phyloP scores from a whole-genome alignment of 64 coral and sea anemone species.

The Astreopora myriophthalma region DNA sequence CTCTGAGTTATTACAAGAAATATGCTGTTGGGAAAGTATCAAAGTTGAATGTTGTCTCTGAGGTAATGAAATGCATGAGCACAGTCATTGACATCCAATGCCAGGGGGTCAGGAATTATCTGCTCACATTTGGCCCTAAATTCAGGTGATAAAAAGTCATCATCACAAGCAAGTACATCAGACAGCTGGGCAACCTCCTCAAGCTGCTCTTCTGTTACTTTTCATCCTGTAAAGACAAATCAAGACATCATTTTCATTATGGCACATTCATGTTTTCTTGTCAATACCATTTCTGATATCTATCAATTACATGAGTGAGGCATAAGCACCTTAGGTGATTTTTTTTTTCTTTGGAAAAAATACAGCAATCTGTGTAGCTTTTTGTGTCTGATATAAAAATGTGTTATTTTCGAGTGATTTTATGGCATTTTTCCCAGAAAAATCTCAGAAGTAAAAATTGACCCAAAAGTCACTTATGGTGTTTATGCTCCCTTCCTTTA shows the following conservation, averaged over 20 bases:
- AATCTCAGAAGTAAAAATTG: background rate
- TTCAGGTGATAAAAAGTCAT: constrained; percentile 57
- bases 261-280: background rate
- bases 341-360: background rate
- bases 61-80: constrained; percentile 35
- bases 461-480: background rate
- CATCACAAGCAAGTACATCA: constrained; percentile 44
- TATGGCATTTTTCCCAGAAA: background rate
- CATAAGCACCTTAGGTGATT: background rate
- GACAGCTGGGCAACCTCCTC: constrained; percentile 50
- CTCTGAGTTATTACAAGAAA: background rate
- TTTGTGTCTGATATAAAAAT: background rate
- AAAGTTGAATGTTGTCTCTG: constrained; percentile 45
- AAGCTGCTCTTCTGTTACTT: constrained; percentile 64
- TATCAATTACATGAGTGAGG: background rate
- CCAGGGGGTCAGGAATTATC: constrained; percentile 36
- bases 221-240: constrained; percentile 34
- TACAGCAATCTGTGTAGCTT: background rate
- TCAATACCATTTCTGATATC: background rate
- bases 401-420: background rate
- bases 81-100: constrained; percentile 44
- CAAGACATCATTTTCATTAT: background rate
- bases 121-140: constrained; percentile 66
- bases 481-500: background rate
- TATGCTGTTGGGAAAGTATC: constrained; percentile 16